These are phyloP conservation scores for Pyralis farinalis DNA, from an alignment of 2,888 invertebrate species.

Conservation along the genomic window DNA sequence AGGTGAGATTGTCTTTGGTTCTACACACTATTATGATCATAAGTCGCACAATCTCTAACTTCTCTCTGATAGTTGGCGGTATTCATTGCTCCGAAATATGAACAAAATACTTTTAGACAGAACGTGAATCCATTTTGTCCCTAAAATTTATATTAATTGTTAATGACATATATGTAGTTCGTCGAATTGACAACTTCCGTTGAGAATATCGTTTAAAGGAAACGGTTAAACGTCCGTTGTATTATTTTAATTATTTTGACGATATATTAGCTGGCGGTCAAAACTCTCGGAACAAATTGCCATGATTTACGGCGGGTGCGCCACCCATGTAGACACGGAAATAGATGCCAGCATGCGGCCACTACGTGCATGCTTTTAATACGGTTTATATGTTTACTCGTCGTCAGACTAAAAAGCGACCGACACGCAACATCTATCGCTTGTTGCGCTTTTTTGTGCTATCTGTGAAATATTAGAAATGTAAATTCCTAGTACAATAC, in stretches of 20 bases:
- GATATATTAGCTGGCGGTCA: conserved; percentile 46
- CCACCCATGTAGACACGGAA: conserved; percentile 65
- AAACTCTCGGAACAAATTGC: conserved; percentile 66
- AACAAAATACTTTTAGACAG: too few relatives aligned
- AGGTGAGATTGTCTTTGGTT: too few relatives aligned
- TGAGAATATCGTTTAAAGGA: conserved; percentile 19
- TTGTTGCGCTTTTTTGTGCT: too few relatives aligned
- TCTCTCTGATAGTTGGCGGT: too few relatives aligned
- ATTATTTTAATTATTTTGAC: conserved; percentile 48
- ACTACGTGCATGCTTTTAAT: conserved; percentile 12
- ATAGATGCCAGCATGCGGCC: conserved; percentile 46
- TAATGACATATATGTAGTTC: conserved; percentile 5
- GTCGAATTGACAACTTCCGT: conserved; percentile 25
- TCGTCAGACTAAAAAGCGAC: neutral
- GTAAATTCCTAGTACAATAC: too few relatives aligned
- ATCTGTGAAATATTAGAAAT: too few relatives aligned
- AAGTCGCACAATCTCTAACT: too few relatives aligned
- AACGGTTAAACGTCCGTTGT: conserved; percentile 20
- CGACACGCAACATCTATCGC: neutral
- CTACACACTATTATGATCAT: too few relatives aligned
- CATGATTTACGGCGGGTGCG: conserved; percentile 54
- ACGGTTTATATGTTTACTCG: conserved; percentile 7
- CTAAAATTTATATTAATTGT: too few relatives aligned
- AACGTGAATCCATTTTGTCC: too few relatives aligned
- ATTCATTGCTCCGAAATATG: too few relatives aligned